Base-by-base conservation (phyloP, 2,797 vertebrate genomes). In the Gymnothorax javanicus region DNA sequence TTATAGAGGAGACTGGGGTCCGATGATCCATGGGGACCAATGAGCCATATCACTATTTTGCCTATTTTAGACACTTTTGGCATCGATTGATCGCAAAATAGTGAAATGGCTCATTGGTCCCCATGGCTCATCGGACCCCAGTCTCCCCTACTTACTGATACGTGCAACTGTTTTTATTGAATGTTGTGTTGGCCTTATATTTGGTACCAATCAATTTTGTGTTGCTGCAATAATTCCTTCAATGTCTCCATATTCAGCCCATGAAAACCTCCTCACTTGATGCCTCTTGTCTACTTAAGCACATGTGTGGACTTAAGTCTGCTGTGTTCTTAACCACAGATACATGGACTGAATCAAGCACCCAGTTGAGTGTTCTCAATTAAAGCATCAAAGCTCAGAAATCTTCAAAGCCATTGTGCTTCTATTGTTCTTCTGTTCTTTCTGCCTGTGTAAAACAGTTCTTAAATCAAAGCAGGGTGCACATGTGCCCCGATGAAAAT, bases 321-420 rank as follows among this genome's bases (percentile, higher is more conserved):
- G 4, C 13, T 50, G 9, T 75, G 67, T 9, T 75, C 23, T 79
- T 13, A 50, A 33, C 1, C 50, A 81, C 77, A 81, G 50, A 67
- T 67, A 2, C 77, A 79, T 50, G 20, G 33, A 52, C 75, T 52
- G 1, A 27, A 43, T 50, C 33, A 50, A 77, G 43, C 43, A 17
- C 4, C 13, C 33, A 77, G 17, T 5, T 77, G 73, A 50, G 25
- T 73, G 27, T 43, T 75, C 73, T 77, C 33, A 77, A 50, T 17
- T 77, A 17, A 73, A 77, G 33, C 73, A 77, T 77, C 27, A 73
- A 67, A 67, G 64, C 64, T 67, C 64, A 67, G 33, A 43, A 67
- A 67, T 67, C 5, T n/a, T 67, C 64, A 67, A 67, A 67, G 64
- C 64, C 23, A n/a, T 12, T 43, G 33, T 43, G 43, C 43, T 43